Evolutionary conservation across 2,113 vertebrate species (phyloP), one percentile per base, ranked within the genome.

Genomic region (Toxotes chatareus): DNA sequence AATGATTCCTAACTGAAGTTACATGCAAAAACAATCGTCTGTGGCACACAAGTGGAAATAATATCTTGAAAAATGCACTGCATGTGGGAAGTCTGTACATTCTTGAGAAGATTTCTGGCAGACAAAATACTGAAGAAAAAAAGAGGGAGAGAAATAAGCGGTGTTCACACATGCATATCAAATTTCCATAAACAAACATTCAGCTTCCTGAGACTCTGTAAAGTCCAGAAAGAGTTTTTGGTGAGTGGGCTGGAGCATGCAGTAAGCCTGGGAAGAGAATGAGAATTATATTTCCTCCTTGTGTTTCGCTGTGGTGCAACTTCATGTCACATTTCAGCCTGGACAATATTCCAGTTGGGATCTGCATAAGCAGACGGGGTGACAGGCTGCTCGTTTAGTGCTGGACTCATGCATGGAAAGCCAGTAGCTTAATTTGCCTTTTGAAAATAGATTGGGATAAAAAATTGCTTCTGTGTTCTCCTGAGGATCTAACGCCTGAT

Each of bases 121-220:
- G 74, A 91, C 78, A 82, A 88, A 86, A 85, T 80, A 85, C 67
- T 69, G 86, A 63, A 70, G 76, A 83, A 87, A 89, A 77, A 44
- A 63, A 70, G 76, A 83, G 86, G 88, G 75, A 44, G 53, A 56
- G 77, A 61, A 89, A 86, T 76, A 83, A 68, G 72, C 23, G 0
- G 61, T n/a, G 79, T 56, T 60, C 70, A 61, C 82, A 86, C 83
- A 87, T 34, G 46, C 57, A 73, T 91, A 89, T 94, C 85, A 63
- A 2, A 92, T 94, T 93, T 93, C 92, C 93, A 94, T 92, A 93
- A 93, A 93, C 90, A 93, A 93, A 93, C 85, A 92, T 10, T 73
- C 17, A 19, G 55, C 86, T 93, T 93, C 90, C 90, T 83, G 88
- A 82, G 74, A 34, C 68, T 85, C 62, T 77, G 79, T 57, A 62